These are phyloP conservation scores for Alectura lathami DNA, from an alignment of 2,113 vertebrate genomes.

Conservation along the genomic window DNA sequence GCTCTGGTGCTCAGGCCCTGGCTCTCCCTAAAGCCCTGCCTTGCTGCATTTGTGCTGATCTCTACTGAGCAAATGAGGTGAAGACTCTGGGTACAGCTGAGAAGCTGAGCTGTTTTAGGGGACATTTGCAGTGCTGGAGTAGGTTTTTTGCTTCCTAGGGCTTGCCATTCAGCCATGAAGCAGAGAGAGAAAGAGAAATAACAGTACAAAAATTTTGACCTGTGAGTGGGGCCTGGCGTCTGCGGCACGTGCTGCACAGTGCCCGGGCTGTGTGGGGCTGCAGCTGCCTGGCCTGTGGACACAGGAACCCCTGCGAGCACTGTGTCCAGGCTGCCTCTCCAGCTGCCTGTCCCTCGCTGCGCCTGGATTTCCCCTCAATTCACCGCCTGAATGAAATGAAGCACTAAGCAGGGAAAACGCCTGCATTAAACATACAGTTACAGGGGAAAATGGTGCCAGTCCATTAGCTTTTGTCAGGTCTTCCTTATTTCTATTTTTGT, in stretches of 20 bases:
- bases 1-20: not conserved
- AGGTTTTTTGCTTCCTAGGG: not conserved
- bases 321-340: not conserved
- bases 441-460: not conserved
- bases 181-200: not conserved
- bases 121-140: not conserved
- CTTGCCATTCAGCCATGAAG: not conserved
- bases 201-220: not conserved
- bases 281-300: not conserved
- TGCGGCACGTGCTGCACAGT: not conserved
- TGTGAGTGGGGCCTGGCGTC: not conserved
- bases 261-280: not conserved
- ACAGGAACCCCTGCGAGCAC: not conserved
- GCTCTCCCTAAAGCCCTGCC: not conserved
- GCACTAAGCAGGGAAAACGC: not conserved
- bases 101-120: not conserved
- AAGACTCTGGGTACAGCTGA: not conserved
- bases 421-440: not conserved
- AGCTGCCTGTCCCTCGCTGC: not conserved
- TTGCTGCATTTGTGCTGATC: not conserved
- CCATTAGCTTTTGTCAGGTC: constrained; percentile 1
- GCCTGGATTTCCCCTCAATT: not conserved
- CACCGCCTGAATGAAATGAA: not conserved
- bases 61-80: accelerated
- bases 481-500: constrained; percentile 21